A percentile compares a stretch with the other conserved stretches of the same genome.
phyloP scores from a whole-genome alignment of 2,113 vertebrate genomes.

The Chamaetylas fuelleborni region DNA sequence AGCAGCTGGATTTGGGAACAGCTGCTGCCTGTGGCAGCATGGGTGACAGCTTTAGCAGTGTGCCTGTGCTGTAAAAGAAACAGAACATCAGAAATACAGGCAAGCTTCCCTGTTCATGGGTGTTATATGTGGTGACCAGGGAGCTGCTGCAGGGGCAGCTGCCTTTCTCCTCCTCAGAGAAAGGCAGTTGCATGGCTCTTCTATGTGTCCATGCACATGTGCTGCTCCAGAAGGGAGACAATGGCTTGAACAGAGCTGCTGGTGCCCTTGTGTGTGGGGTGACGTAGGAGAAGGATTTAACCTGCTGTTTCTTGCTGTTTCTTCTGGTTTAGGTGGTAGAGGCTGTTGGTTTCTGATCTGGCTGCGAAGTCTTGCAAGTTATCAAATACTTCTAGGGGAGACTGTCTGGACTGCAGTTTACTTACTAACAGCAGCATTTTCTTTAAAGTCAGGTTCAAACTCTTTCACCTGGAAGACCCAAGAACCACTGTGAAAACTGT shows the following conservation, averaged over 20 bases:
- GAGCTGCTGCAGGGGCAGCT: not conserved
- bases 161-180: not conserved
- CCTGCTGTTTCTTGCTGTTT: not conserved
- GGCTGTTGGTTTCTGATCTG: not conserved
- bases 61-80: not conserved
- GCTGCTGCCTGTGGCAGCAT: not conserved
- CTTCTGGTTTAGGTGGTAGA: not conserved
- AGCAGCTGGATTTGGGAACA: not conserved
- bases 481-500: not conserved
- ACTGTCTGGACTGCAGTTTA: not conserved
- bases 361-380: not conserved
- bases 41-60: not conserved
- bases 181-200: not conserved
- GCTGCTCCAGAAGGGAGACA: not conserved
- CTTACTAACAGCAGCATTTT: not conserved
- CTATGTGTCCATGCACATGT: not conserved
- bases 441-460: not conserved
- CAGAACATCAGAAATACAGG: rapidly evolving
- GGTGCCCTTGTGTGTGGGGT: not conserved
- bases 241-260: not conserved
- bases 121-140: rapidly evolving
- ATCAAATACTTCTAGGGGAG: not conserved
- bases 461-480: not conserved
- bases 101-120: not conserved
- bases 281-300: not conserved